phyloP scores from a whole-genome alignment of 2,113 vertebrate species.

The Salvelinus fontinalis region DNA sequence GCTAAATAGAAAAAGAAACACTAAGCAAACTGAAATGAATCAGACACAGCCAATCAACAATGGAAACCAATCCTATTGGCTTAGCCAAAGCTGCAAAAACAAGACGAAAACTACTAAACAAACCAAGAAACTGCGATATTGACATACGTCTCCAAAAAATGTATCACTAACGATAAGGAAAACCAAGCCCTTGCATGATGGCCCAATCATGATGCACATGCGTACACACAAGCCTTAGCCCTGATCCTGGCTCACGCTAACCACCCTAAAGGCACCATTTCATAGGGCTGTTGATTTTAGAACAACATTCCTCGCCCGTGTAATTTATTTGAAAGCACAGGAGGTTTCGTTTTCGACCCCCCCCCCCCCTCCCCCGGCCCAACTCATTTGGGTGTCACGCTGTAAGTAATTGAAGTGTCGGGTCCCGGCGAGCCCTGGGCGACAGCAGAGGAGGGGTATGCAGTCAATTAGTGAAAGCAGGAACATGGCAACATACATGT shows the following conservation, averaged over 20 bases:
- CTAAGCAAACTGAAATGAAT: not conserved
- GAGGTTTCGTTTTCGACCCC: slow-evolving; percentile 45
- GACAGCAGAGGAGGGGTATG: slow-evolving; percentile 31
- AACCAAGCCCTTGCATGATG: not conserved
- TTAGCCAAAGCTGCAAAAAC: not conserved
- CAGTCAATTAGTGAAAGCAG: slow-evolving; percentile 55
- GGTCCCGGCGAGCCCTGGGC: slow-evolving; percentile 44
- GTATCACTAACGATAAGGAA: not conserved
- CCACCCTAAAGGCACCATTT: slow-evolving; percentile 47
- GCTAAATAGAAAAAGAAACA: slow-evolving; percentile 30
- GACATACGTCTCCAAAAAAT: too few species aligned
- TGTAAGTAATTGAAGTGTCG: slow-evolving; percentile 61
- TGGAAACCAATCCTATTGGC: not conserved
- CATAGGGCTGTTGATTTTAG: slow-evolving; percentile 56
- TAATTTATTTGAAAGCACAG: slow-evolving; percentile 62
- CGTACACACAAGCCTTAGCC: not conserved
- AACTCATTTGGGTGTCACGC: slow-evolving; percentile 43
- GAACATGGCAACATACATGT: slow-evolving; percentile 39
- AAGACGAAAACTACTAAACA: too few species aligned
- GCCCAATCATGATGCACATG: not conserved
- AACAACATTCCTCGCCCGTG: slow-evolving; percentile 60
- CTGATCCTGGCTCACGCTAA: slow-evolving; percentile 35
- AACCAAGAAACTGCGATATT: too few species aligned
- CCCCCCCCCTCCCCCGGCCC: slow-evolving; percentile 22
- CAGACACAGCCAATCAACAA: not conserved